These are phyloP conservation scores for Phylloscopus trochiloides DNA, from an alignment of 2,113 vertebrate species.

Conservation along the genomic window DNA sequence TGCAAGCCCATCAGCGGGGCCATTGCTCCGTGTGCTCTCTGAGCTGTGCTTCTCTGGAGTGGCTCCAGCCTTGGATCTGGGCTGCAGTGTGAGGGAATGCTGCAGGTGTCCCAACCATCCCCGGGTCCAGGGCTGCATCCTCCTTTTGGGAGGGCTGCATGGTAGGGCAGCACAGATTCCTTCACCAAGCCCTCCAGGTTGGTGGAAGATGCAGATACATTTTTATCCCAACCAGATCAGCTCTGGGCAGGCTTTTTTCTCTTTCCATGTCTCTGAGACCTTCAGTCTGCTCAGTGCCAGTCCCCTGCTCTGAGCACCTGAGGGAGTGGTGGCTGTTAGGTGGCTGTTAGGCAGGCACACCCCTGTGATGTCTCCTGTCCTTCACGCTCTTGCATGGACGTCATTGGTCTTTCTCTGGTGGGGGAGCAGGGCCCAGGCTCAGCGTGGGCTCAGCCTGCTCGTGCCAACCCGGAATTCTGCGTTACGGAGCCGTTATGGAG, in stretches of 20 bases:
- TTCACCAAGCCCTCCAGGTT: not conserved
- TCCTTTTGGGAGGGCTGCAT: not conserved
- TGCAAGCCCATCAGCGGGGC: accelerated
- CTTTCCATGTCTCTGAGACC: not conserved
- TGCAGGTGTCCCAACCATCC: accelerated
- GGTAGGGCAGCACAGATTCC: not conserved
- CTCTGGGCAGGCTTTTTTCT: not conserved
- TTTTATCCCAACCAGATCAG: not conserved
- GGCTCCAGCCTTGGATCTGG: not conserved
- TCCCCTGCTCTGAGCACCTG: accelerated
- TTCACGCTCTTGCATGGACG: not conserved
- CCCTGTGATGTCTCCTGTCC: not conserved
- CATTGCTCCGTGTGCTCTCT: accelerated
- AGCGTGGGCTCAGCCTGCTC: accelerated
- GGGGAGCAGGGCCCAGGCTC: not conserved
- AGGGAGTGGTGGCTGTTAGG: not conserved
- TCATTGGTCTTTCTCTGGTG: not conserved
- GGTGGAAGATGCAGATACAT: not conserved
- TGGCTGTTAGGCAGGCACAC: not conserved
- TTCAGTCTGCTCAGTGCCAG: not conserved
- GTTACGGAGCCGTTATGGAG: not conserved
- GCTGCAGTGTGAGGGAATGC: not conserved
- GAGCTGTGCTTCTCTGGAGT: not conserved
- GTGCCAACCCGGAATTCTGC: not conserved
- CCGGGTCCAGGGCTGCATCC: accelerated